phyloP scores from a whole-genome alignment of 2,113 vertebrate genomes.

The Notechis scutatus region DNA sequence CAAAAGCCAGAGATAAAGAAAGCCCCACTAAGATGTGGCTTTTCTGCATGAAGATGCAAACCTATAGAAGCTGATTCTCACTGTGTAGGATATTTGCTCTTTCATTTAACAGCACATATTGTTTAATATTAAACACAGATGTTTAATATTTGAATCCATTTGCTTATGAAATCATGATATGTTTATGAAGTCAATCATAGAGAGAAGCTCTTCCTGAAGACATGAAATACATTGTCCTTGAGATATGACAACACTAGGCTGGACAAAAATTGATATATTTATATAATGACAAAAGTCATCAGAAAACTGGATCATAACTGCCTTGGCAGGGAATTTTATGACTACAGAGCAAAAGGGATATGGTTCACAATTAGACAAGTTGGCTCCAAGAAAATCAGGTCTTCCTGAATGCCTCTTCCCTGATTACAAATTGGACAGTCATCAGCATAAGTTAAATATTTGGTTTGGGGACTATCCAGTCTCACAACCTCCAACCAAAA shows the following conservation, averaged over 20 bases:
- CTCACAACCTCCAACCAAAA: background rate
- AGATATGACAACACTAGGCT: background rate
- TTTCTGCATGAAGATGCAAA: background rate
- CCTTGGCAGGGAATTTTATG: background rate
- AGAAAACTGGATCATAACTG: background rate
- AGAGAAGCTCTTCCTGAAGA: background rate
- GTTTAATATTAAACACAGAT: background rate
- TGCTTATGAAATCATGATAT: background rate
- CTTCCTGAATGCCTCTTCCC: background rate
- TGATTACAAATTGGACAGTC: background rate
- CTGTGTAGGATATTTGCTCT: background rate
- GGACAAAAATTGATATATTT: background rate
- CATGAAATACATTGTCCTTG: background rate
- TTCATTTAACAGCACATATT: background rate
- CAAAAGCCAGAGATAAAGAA: background rate
- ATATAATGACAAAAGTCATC: background rate
- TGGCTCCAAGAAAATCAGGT: background rate
- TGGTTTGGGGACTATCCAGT: background rate
- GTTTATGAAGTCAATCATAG: background rate
- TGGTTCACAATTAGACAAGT: background rate
- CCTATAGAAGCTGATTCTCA: background rate
- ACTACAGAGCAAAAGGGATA: background rate
- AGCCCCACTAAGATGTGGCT: background rate
- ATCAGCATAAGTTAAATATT: background rate
- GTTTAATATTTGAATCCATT: background rate